These are phyloP conservation scores for Pammene fasciana DNA, from an alignment of 2,888 invertebrate genomes.

Conservation along the genomic window DNA sequence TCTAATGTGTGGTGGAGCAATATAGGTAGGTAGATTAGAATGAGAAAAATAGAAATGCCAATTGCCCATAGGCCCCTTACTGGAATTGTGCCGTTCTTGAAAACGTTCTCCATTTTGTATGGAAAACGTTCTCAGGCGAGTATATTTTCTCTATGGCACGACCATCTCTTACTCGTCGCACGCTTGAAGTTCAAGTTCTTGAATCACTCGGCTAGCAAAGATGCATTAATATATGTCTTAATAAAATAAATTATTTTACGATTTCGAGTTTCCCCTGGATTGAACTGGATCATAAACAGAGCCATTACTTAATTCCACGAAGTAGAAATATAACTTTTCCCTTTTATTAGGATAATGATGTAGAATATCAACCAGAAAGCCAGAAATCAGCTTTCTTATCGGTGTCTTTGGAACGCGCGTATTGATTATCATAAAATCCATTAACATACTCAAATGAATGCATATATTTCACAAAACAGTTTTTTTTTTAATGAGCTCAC, in stretches of 20 bases:
- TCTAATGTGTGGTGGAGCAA: too few species aligned
- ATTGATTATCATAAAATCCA: constrained; percentile 17
- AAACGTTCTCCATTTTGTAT: too few species aligned
- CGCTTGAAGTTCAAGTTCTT: too few species aligned
- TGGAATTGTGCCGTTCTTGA: too few species aligned
- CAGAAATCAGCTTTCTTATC: constrained; percentile 49
- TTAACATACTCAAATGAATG: constrained; percentile 10
- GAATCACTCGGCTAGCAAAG: too few species aligned
- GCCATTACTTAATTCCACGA: constrained; percentile 26
- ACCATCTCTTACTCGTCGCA: too few species aligned
- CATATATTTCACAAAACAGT: background rate
- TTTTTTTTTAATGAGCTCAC: background rate
- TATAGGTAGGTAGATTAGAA: too few species aligned
- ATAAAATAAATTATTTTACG: background rate
- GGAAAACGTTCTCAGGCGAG: too few species aligned
- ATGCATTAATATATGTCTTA: background rate
- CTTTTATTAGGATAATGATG: constrained; percentile 38
- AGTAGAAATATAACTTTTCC: constrained; percentile 17
- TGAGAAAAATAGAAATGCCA: too few species aligned
- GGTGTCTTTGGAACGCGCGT: constrained; percentile 20
- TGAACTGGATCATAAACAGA: constrained; percentile 21
- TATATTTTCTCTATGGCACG: too few species aligned
- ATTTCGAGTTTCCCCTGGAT: background rate
- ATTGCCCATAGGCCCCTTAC: too few species aligned
- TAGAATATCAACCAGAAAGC: constrained; percentile 49